Conservation (phyloP, 2,113 vertebrate genomes). For the Eretmochelys imbricata region DNA sequence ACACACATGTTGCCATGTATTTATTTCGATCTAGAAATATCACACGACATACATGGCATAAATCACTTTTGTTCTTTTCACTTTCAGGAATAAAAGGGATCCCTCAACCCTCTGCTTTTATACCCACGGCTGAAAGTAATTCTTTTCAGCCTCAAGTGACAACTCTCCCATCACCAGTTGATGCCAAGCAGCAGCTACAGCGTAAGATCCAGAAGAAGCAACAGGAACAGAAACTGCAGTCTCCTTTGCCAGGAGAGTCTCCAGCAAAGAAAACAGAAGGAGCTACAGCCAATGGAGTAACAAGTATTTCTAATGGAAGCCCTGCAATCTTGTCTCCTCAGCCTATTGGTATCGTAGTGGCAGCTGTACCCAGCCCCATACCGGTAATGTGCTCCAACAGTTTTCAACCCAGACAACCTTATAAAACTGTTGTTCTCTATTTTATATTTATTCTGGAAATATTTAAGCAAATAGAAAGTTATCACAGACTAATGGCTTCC, state of each 20-base stretch:
- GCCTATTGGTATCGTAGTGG: conserved; percentile 92
- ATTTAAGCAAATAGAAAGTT: background rate
- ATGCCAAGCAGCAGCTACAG: conserved; percentile 98
- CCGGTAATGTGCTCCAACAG: conserved; percentile 80
- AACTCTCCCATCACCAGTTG: conserved; percentile 90
- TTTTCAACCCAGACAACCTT: background rate
- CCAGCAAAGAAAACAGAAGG: conserved; percentile 85
- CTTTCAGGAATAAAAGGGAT: conserved; percentile 87
- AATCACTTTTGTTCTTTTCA: background rate
- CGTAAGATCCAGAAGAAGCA: conserved; percentile 99
- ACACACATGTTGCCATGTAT: background rate
- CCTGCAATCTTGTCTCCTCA: conserved; percentile 92
- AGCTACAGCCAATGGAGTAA: conserved; percentile 75
- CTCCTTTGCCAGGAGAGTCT: conserved; percentile 89
- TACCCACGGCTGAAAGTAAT: conserved; percentile 91
- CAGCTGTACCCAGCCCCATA: conserved; percentile 94
- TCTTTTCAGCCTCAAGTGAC: conserved; percentile 94
- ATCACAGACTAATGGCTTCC: background rate
- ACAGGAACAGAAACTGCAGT: conserved; percentile 96
- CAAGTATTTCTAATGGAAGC: conserved; percentile 87
- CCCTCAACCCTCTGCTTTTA: conserved; percentile 89
- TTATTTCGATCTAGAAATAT: background rate
- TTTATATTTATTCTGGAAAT: background rate
- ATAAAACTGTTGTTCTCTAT: background rate
- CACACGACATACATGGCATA: background rate